A percentile compares a stretch with the other conserved stretches of the same genome.
Conservation (phyloP, 2,888 invertebrate species). For the Apodemia zela region DNA sequence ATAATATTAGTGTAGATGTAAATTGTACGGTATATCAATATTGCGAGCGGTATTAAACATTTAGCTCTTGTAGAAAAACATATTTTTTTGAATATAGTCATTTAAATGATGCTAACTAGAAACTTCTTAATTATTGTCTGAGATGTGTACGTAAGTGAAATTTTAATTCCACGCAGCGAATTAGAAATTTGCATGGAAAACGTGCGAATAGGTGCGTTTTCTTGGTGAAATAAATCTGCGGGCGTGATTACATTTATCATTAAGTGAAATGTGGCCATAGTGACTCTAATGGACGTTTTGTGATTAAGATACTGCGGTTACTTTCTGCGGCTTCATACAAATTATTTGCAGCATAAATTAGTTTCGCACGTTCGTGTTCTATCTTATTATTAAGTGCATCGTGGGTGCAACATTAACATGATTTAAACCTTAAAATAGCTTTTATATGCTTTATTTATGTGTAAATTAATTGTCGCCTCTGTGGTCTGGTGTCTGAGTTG, state of each 20-base stretch:
- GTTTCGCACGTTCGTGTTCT: constrained; percentile 6
- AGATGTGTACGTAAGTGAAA: constrained; percentile 31
- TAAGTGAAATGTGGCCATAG: constrained; percentile 32
- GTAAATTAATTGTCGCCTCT: too few relatives aligned
- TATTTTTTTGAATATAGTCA: neutral
- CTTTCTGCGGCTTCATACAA: constrained; percentile 29
- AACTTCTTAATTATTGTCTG: neutral
- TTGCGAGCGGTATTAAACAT: too few relatives aligned
- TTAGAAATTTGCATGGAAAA: constrained; percentile 38
- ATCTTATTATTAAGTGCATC: neutral
- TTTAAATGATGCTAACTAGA: neutral
- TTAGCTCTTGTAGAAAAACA: too few relatives aligned
- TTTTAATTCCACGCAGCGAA: constrained; percentile 36
- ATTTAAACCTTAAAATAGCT: neutral
- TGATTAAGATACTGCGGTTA: constrained; percentile 28
- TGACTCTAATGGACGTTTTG: constrained; percentile 29
- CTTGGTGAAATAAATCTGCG: constrained; percentile 34
- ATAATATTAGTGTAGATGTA: too few relatives aligned
- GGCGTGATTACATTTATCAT: constrained; percentile 35
- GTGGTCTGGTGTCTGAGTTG: too few relatives aligned
- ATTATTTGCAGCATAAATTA: constrained; percentile 29
- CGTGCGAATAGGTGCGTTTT: constrained; percentile 35
- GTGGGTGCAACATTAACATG: neutral
- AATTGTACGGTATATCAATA: too few relatives aligned
- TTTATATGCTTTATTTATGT: too few relatives aligned